Conservation (phyloP, 2,888 invertebrate genomes). For the Volucella zonaria region DNA sequence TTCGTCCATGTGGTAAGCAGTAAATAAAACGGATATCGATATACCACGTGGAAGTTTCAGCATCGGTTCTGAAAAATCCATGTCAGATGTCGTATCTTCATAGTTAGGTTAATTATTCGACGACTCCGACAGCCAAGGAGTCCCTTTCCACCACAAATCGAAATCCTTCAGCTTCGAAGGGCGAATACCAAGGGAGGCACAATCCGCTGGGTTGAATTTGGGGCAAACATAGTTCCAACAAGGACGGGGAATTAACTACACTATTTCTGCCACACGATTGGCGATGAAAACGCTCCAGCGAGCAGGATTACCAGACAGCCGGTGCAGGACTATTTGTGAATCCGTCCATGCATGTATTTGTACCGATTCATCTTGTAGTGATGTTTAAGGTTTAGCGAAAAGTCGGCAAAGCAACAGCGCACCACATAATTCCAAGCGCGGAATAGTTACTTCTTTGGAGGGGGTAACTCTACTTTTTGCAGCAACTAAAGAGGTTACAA, state of each 20-base stretch:
- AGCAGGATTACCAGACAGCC: slow-evolving; percentile 64
- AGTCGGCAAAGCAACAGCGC: slow-evolving; percentile 38
- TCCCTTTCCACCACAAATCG: no score
- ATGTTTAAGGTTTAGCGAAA: neutral
- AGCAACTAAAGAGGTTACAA: neutral
- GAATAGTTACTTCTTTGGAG: neutral
- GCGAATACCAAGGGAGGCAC: slow-evolving; percentile 69
- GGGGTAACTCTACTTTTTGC: slow-evolving; percentile 5
- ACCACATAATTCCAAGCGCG: slow-evolving; percentile 25
- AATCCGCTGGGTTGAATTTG: slow-evolving; percentile 72
- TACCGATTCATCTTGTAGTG: neutral
- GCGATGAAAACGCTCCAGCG: slow-evolving; percentile 75
- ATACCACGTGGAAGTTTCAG: neutral
- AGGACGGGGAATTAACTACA: slow-evolving; percentile 12
- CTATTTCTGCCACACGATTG: slow-evolving; percentile 69
- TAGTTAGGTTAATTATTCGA: neutral
- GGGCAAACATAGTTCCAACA: slow-evolving; percentile 70
- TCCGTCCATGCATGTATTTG: slow-evolving; percentile 18
- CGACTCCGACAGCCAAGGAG: slow-evolving; percentile 73
- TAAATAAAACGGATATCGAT: neutral
- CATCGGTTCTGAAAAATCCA: no score
- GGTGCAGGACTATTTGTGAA: slow-evolving; percentile 61
- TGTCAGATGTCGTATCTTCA: no score
- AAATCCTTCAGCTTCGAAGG: slow-evolving; percentile 56
- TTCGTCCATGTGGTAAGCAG: neutral